These are phyloP conservation scores for Drosophila micromelanica DNA, from an alignment of 1,140 invertebrate species.

Conservation along the genomic window DNA sequence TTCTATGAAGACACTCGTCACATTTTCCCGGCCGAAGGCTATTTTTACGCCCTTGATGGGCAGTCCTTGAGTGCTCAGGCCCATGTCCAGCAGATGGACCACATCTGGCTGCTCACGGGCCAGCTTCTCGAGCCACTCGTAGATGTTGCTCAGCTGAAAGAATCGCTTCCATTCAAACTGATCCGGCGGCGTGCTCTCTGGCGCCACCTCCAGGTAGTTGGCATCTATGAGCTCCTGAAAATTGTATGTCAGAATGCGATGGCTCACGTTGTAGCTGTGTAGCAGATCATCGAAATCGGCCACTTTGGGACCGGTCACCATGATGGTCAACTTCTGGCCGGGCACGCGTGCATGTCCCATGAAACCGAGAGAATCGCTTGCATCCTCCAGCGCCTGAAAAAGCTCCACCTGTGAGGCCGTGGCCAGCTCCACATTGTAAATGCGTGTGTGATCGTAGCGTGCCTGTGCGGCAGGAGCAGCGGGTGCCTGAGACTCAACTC, in stretches of 20 bases:
- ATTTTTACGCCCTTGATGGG: conserved; percentile 87
- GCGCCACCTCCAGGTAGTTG: conserved; percentile 60
- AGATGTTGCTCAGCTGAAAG: conserved; percentile 85
- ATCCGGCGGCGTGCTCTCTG: conserved; percentile 35
- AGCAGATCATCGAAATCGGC: conserved; percentile 79
- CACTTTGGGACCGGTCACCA: conserved; percentile 75
- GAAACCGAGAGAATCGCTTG: conserved; percentile 70
- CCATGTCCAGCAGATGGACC: conserved; percentile 85
- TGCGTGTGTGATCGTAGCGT: conserved; percentile 85
- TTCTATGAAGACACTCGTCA: conserved; percentile 86
- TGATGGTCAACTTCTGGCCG: conserved; percentile 72
- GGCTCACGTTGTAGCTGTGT: conserved; percentile 64
- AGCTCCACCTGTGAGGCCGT: conserved; percentile 79
- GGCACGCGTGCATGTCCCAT: conserved; percentile 69
- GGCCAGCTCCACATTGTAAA: conserved; percentile 84
- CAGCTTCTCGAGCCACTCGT: conserved; percentile 84
- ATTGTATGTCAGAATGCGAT: conserved; percentile 69
- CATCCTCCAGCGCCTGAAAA: conserved; percentile 77
- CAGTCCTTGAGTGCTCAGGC: conserved; percentile 86
- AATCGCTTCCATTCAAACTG: conserved; percentile 85
- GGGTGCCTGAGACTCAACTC: neutral
- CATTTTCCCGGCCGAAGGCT: conserved; percentile 77
- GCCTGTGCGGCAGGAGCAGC: conserved; percentile 36
- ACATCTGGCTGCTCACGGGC: conserved; percentile 84
- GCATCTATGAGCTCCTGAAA: conserved; percentile 76